phyloP scores from a whole-genome alignment of 2,888 invertebrate species.

The Embidobia sp. region DNA sequence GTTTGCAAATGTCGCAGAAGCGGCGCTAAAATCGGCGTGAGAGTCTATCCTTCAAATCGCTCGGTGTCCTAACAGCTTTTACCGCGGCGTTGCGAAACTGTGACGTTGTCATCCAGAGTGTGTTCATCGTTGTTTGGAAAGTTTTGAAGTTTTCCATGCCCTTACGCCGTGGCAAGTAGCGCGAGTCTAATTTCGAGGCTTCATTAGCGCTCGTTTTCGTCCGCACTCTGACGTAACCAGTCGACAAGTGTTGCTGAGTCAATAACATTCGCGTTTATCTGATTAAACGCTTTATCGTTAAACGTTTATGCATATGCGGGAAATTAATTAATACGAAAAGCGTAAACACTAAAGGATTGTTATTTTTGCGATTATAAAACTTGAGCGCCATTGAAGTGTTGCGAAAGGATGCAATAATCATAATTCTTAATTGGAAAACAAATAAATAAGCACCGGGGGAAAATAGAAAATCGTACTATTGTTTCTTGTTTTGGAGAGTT shows the following conservation, averaged over 20 bases:
- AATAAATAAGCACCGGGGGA: too few relatives aligned
- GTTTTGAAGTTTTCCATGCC: conserved; percentile 41
- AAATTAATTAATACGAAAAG: too few relatives aligned
- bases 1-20: conserved; percentile 18
- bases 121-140: conserved; percentile 60
- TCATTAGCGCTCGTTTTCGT: conserved; percentile 41
- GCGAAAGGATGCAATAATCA: too few relatives aligned
- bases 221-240: conserved; percentile 30
- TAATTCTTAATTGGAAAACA: too few relatives aligned
- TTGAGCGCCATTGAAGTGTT: too few relatives aligned
- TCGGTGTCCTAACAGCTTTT: too few relatives aligned
- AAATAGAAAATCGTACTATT: too few relatives aligned
- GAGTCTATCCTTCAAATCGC: conserved; percentile 40
- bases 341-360: too few relatives aligned
- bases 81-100: conserved; percentile 50
- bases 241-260: too few relatives aligned
- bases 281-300: conserved; percentile 19
- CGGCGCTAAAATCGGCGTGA: conserved; percentile 24
- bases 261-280: conserved; percentile 29
- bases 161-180: conserved; percentile 18
- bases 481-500: too few relatives aligned
- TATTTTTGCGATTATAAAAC: too few relatives aligned
- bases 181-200: conserved; percentile 50
- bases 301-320: not conserved
- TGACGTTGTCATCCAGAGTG: conserved; percentile 52